Base-by-base conservation (phyloP, 2,797 vertebrate genomes). In the Euthynnus affinis region DNA sequence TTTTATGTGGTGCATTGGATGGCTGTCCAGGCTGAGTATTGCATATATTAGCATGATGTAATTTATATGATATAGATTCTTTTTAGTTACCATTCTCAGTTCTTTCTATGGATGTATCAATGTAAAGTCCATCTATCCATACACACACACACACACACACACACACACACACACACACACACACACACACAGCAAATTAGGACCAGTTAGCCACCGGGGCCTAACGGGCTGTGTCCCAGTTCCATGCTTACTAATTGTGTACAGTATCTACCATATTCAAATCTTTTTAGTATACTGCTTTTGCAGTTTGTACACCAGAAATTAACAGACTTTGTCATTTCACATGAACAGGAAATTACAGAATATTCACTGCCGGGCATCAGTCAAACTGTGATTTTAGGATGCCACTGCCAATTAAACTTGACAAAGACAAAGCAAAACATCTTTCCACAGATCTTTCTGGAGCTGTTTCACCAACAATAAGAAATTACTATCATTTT, bases 1-100 rank as follows among this genome's bases (percentile, higher is more conserved):
- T 48, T 83, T 76, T 77, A 83, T 73, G 32, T 68, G 56, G 79
- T 62, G 55, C 51, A 66, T 71, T 81, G 34, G 69, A 25, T 67
- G 44, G 53, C 14, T 52, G 27, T 57, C 57, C 70, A 80, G 51
- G 62, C 55, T 42, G 66, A 23, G 15, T 52, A 42, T 59, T 58
- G 71, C 34, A 71, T 59, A 61, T 46, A 82, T 80, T 67, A 78
- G 71, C 74, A 85, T 85, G 66, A 58, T 57, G 51, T 58, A 34
- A 68, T 77, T 67, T 66, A 56, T 27, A 60, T 51, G 12, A 18
- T 18, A 12, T 37, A 44, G 42, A 22, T 42, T 49, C 4, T 23
- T 57, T 34, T 71, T 18, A 20, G 13, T 46, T 67, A 27, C 15
- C 56, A 46, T 62, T 56, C 6, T 27, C 29, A 18, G 6, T n/a